Conservation (phyloP, 2,797 vertebrate genomes). For the Clamator glandarius region DNA sequence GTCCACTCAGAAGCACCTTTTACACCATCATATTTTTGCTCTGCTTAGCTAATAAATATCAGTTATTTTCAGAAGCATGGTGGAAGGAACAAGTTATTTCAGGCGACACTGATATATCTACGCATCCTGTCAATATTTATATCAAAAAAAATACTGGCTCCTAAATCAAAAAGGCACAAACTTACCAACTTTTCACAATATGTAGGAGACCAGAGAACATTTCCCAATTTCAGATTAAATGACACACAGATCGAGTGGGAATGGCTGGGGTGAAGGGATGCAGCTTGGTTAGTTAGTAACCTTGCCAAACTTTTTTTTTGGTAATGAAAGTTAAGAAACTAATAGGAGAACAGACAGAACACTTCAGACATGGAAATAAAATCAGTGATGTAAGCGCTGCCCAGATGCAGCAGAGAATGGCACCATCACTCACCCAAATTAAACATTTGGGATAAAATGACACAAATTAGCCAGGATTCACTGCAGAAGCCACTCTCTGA, state of each 20-base stretch:
- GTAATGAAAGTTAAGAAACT: neutral
- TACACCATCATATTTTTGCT: neutral
- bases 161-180: neutral
- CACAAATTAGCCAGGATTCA: neutral
- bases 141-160: neutral
- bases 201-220: neutral
- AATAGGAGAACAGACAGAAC: neutral
- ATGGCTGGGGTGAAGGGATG: neutral
- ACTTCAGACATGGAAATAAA: neutral
- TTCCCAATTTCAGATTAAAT: neutral
- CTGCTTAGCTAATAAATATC: neutral
- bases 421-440: fast-evolving
- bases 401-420: fast-evolving
- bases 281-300: neutral
- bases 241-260: fast-evolving
- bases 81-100: neutral
- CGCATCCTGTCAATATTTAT: fast-evolving
- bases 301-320: neutral
- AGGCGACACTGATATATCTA: neutral
- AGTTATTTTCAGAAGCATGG: neutral
- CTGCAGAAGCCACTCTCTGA: neutral
- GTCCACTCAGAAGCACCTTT: neutral
- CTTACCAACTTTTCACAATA: neutral
- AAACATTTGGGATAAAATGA: neutral
- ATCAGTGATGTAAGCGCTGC: neutral